Conservation (phyloP, 2,113 vertebrate species). For the Aspiorhynchus laticeps region DNA sequence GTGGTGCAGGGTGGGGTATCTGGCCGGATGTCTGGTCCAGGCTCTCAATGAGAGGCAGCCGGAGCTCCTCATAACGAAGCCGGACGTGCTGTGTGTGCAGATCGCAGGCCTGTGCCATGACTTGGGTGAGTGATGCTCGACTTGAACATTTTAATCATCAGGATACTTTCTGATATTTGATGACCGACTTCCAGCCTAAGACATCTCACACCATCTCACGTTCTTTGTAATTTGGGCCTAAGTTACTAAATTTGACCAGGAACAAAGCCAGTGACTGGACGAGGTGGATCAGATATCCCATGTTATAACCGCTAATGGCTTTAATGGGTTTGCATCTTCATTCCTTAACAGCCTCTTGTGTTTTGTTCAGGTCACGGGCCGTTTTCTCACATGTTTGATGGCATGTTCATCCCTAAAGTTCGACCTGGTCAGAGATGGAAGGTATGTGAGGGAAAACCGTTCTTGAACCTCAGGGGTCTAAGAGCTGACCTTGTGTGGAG, state of each 20-base stretch:
- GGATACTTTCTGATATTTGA: no score
- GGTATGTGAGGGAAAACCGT: slow-evolving; percentile 69
- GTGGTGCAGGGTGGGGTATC: slow-evolving; percentile 81
- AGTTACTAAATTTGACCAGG: neutral
- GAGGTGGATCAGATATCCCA: neutral
- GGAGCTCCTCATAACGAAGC: slow-evolving; percentile 81
- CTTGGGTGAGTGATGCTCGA: slow-evolving; percentile 78
- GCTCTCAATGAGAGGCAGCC: slow-evolving; percentile 82
- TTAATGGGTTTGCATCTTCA: neutral
- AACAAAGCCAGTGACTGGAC: neutral
- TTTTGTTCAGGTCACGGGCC: slow-evolving; percentile 90
- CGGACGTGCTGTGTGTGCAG: slow-evolving; percentile 92
- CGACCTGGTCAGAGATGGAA: slow-evolving; percentile 80
- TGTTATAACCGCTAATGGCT: neutral
- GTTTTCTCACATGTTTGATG: slow-evolving; percentile 97
- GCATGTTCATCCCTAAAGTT: slow-evolving; percentile 86
- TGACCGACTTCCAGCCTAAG: neutral
- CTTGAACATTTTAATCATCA: neutral
- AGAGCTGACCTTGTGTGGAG: neutral
- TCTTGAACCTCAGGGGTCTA: neutral
- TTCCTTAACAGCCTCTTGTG: slow-evolving; percentile 24
- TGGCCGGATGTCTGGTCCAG: slow-evolving; percentile 84
- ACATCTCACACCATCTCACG: neutral
- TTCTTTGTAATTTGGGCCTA: neutral
- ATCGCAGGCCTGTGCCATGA: slow-evolving; percentile 97